Conservation (phyloP, 2,888 invertebrate species). For the Andrena flavipes region DNA sequence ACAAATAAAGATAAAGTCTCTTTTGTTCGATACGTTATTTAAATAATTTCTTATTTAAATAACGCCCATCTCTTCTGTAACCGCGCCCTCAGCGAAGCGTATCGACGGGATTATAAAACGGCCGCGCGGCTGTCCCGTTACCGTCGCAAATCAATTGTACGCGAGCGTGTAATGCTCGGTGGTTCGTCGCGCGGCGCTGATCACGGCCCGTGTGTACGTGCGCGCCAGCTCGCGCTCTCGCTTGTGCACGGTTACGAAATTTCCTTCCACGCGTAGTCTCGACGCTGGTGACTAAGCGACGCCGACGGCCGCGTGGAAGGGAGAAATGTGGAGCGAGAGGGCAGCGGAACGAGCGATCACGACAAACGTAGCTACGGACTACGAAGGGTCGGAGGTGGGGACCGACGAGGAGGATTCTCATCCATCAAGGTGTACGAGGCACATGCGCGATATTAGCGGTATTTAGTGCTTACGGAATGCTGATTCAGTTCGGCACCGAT, state of each 20-base stretch:
- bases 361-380: not conserved
- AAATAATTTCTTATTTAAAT: too few relatives aligned
- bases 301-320: constrained; percentile 37
- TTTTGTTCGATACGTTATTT: too few relatives aligned
- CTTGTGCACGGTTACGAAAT: constrained; percentile 51
- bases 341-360: not conserved
- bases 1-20: too few relatives aligned
- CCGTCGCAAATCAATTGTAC: constrained; percentile 50
- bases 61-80: too few relatives aligned
- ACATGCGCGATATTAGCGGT: constrained; percentile 72
- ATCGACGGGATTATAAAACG: constrained; percentile 29
- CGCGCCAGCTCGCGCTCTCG: not conserved
- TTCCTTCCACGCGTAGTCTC: constrained; percentile 53
- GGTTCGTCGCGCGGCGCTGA: constrained; percentile 17
- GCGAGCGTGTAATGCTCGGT: constrained; percentile 7
- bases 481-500: constrained; percentile 78
- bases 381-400: not conserved
- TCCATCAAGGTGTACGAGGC: constrained; percentile 65
- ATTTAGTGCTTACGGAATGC: constrained; percentile 75
- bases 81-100: constrained; percentile 6
- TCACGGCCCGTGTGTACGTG: constrained; percentile 18
- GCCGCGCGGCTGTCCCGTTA: constrained; percentile 3
- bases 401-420: constrained; percentile 51
- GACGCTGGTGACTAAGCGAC: constrained; percentile 49
- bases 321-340: constrained; percentile 33